Base-by-base conservation (phyloP, 2,888 invertebrate species). In the Drosophila anomelani region DNA sequence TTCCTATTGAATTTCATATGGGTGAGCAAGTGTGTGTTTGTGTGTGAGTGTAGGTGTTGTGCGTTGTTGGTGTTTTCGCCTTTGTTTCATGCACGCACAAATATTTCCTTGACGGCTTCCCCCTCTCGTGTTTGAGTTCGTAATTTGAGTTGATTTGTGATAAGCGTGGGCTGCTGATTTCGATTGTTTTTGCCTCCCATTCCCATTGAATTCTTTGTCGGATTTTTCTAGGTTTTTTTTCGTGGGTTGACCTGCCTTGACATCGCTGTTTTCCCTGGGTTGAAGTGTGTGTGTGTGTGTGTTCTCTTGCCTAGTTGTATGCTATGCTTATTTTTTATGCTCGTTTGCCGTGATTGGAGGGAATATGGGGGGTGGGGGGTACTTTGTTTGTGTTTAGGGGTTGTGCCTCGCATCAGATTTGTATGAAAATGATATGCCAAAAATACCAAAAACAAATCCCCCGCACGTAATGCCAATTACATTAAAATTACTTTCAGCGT, bases 141-240 rank as follows among this genome's bases (percentile, higher is more conserved):
- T 80, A 85, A 89, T 87, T 89, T 87, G 75, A 75, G 76, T 72
- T 77, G 88, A 89, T 87, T 75, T 81, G 78, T 63, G 82, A 88
- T 81, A 89, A 85, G 74, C 54, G 53, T 49, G 43, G 67, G 55
- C 51, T 68, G 49, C 70, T 69, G 70, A 49, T 56, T 73, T 63
- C 64, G 82, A 82, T 85, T 85, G 71, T 80, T 85, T 85, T 85
- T 75, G 69, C 51, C 3, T 36, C 51, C 41, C 57, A 34, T 9
- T 10, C 32, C 36, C 23, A n/a, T 9, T 6, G 23, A 26, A 51
- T 20, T 8, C 49, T 5, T 23, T 49, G 12, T 20, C 6, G 12
- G 32, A 34, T 54, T 41, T 36, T 49, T 29, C 41, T 55, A 36
- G 36, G 10, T 23, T 76, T 60, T 62, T 64, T 74, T 73, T 72